Conservation (phyloP, 2,113 vertebrate genomes). For the Caranx melampygus region DNA sequence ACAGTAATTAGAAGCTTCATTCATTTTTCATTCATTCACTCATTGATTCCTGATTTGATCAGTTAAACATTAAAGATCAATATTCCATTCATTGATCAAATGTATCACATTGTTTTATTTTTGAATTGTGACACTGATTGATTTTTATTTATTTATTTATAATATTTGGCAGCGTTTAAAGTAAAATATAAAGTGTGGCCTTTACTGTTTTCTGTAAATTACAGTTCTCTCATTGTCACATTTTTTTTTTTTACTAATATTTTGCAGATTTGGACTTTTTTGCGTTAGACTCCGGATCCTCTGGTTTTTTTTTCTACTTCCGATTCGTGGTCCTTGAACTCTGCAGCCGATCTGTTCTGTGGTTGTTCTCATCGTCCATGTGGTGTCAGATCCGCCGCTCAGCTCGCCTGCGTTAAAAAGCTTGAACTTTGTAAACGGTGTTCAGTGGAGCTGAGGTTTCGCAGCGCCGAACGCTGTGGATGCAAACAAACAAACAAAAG, state of each 20-base stretch:
- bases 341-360: background rate
- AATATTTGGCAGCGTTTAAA: background rate
- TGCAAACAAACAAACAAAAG: too few relatives aligned
- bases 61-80: background rate
- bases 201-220: too few relatives aligned
- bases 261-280: background rate
- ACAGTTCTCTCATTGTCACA: too few relatives aligned
- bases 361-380: constrained; percentile 19
- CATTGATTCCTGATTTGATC: background rate
- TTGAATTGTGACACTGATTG: background rate
- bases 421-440: background rate
- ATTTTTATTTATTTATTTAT: too few relatives aligned
- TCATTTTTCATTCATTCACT: background rate
- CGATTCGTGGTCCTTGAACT: background rate
- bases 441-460: too few relatives aligned
- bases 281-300: too few relatives aligned
- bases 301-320: too few relatives aligned
- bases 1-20: background rate
- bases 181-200: background rate
- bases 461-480: too few relatives aligned
- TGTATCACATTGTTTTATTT: background rate
- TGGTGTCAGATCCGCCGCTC: constrained; percentile 34
- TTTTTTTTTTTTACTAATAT: too few relatives aligned
- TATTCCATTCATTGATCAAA: too few relatives aligned
- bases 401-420: background rate